These are phyloP conservation scores for Cancer borealis DNA, from an alignment of 2,888 invertebrate species.

Conservation along the genomic window DNA sequence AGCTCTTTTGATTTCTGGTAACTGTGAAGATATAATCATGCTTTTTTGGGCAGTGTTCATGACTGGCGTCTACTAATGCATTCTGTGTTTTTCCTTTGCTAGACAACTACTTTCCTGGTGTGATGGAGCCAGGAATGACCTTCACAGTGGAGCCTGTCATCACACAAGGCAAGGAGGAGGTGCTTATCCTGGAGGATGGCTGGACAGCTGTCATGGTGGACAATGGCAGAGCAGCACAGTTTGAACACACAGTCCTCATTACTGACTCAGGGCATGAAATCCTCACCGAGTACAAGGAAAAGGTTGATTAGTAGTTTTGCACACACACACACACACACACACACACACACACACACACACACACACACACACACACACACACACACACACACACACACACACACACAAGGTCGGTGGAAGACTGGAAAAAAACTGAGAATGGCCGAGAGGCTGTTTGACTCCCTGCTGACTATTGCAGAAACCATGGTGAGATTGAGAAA, in stretches of 20 bases:
- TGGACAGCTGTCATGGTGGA: slow-evolving; percentile 96
- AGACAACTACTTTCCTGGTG: slow-evolving; percentile 78
- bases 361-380: too few relatives aligned
- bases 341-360: too few relatives aligned
- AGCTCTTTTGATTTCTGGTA: not conserved
- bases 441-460: too few relatives aligned
- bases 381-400: too few relatives aligned
- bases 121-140: slow-evolving; percentile 93
- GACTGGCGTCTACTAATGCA: not conserved
- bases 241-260: slow-evolving; percentile 94
- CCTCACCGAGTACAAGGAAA: slow-evolving; percentile 80
- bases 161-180: slow-evolving; percentile 82
- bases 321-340: not conserved
- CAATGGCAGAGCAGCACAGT: slow-evolving; percentile 90
- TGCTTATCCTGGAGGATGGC: slow-evolving; percentile 89
- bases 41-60: not conserved
- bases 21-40: not conserved
- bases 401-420: too few relatives aligned
- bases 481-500: too few relatives aligned
- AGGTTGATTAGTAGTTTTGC: not conserved
- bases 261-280: slow-evolving; percentile 89
- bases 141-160: slow-evolving; percentile 96
- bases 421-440: too few relatives aligned
- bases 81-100: not conserved
- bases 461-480: too few relatives aligned